These are phyloP conservation scores for Burhinus bistriatus DNA, from an alignment of 2,113 vertebrate species.

Conservation along the genomic window DNA sequence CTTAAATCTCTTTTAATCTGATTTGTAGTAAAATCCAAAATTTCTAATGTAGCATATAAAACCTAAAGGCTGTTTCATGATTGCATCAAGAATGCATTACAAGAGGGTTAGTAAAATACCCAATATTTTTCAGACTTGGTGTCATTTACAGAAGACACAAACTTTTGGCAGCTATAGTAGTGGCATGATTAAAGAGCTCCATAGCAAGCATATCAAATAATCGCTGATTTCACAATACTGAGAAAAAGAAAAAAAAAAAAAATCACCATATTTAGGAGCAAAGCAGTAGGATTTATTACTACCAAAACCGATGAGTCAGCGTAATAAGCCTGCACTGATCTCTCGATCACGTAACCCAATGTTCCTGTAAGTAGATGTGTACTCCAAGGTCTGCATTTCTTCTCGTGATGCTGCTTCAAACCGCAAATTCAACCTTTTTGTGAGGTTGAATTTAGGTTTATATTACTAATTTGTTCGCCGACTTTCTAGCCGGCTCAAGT, in stretches of 20 bases:
- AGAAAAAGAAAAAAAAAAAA: not conserved
- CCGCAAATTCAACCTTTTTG: not conserved
- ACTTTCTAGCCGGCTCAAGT: not conserved
- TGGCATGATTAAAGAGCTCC: not conserved
- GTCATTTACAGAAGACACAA: not conserved
- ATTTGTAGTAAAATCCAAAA: not conserved
- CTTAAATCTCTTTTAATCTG: not conserved
- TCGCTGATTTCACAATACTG: not conserved
- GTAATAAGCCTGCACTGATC: not conserved
- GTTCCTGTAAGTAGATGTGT: not conserved
- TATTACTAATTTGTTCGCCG: not conserved
- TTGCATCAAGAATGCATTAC: accelerated
- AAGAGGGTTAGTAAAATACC: not conserved
- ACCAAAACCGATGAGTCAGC: not conserved
- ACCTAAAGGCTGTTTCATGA: not conserved
- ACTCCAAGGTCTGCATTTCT: not conserved
- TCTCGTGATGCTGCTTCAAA: not conserved
- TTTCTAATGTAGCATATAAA: not conserved
- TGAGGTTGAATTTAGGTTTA: not conserved
- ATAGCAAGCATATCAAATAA: not conserved
- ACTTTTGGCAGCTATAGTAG: not conserved
- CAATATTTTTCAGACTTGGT: not conserved
- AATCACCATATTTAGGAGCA: not conserved
- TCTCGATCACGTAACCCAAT: not conserved
- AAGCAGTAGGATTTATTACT: not conserved